Evolutionary conservation across 2,797 vertebrate species (phyloP), one percentile per base, ranked within the genome.

Genomic region (Catharus ustulatus): DNA sequence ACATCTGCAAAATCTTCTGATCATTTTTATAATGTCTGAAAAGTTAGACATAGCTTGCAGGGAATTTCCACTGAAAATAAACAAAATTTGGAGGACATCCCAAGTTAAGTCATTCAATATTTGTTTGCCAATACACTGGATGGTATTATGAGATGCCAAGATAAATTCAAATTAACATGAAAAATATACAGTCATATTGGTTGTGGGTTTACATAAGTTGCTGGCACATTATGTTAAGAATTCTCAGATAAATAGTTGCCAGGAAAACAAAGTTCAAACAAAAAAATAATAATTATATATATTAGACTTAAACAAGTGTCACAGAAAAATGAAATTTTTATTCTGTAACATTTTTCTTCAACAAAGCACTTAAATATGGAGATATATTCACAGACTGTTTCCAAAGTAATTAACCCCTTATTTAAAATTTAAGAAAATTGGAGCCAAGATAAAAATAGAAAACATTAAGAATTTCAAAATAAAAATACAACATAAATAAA

Each of bases 161-260:
- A 93, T 91, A 97, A 97, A 93, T 92, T 75, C 64, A 90, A 92
- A 86, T 82, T 86, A 91, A 93, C 23, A 29, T 66, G 68, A 81
- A 83, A 93, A 97, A 83, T 91, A 94, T 63, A 92, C 71, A 77
- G 42, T 86, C 30, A 5, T 77, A 22, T 88, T 91, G 42, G 34
- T 78, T 95, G 55, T 46, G 71, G 26, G 63, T 78, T 95, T 95
- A 73, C 61, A 30, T 89, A 89, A 89, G 66, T 79, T 84, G 20
- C 46, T 88, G 76, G 66, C 64, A 38, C 19, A 46, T 72, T 67
- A 68, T 32, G 23, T 75, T 77, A 67, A 78, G 48, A 83, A 68
- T 84, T 78, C 38, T 78, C 27, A 51, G 82, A 73, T 88, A 94
- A 91, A 86, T n/a, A 91, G 45, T 86, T 84, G 29, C 69, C 59